Evolutionary conservation across 2,888 invertebrate genomes (phyloP), one percentile per base, ranked within the genome.

Genomic region (Nezara viridula): DNA sequence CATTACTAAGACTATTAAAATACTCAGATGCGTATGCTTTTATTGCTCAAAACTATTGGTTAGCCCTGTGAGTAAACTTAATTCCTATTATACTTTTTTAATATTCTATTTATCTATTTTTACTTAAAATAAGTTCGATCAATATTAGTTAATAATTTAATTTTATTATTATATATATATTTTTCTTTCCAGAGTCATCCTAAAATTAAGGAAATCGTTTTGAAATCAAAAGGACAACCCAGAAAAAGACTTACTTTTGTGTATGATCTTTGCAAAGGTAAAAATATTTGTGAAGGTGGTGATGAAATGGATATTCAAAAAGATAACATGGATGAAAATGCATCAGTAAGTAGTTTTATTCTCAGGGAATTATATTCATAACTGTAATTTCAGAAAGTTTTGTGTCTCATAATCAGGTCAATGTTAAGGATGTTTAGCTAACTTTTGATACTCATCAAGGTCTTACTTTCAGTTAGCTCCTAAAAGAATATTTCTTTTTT

Each of bases 1-100:
- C 92, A 95, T 99, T 88, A 98, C 98, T 55, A 99, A 99, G 94
- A 97, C 97, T 0, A 98, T 99, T 91, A 99, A 99, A 94, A 95
- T 98, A 90, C 94, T 99, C n/a, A 95, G 99, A 93, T 99, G 99
- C 93, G 99, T 99, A 40, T 99, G 99, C 93, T 99, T 99, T 93
- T 99, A 98, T 93, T 99, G 99, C 93, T 99, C 99, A 85, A 99
- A 98, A 93, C 94, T 99, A 92, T 95, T 99, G 91, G 98, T 99
- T 90, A 98, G 97, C 92, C 97, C 98, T 73, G 97, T 97, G 94
- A 96, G 96, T 95, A 93, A 92, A 1, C 19, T 14, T 10, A 40
- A 44, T 44, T 44, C 5, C 44, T n/a, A 92, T 92, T 2, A 7
- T 66, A 24, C 16, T 47, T 66, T 73, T 88, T 73, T 86, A 52